Base-by-base conservation (phyloP, 2,888 invertebrate genomes). In the Nymphalis c-album region DNA sequence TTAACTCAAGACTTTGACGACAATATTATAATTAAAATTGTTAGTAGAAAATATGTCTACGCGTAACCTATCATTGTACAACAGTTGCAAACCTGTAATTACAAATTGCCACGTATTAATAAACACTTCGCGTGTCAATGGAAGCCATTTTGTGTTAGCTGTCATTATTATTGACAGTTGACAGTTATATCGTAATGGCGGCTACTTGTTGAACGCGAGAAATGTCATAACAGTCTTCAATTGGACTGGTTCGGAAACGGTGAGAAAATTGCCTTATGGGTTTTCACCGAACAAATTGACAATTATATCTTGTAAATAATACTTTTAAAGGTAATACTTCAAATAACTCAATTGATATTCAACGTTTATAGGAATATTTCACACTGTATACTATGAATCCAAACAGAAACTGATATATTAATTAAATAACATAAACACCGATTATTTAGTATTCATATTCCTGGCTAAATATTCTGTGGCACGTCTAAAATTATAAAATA, bases 71-170 rank as follows among this genome's bases (percentile, higher is more conserved):
- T 72, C 73, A 74, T 74, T 74, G 74, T 51, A 71, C 69, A 65
- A 72, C 67, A 64, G 71, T 68, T 63, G 69, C 55, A 57, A 61
- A 60, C 66, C 63, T 71, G 71, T 77, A 80, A 79, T 74, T 78
- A 76, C 77, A 77, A 79, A 77, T 79, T 75, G 75, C 75, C 68
- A 6, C 72, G 81, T 84, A 83, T 86, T 82, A 77, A 81, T 81
- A 79, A 82, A 80, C 76, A 78, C 71, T 74, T 71, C 66, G 70
- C 86, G 83, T 86, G 86, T 78, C 79, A 75, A 72, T 69, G 71
- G 77, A 78, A 76, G 87, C 87, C 87, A 87, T 87, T 84, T 87
- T 87, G 82, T 76, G 78, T 77, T 73, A 73, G 74, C 76, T 82
- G 80, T 81, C 83, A 84, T 71, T 63, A 70, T 71, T 74, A 78